A percentile compares a stretch with the other conserved stretches of the same genome.
These are phyloP conservation scores for Ditula angustiorana DNA, from an alignment of 2,888 invertebrate genomes.

Conservation along the genomic window DNA sequence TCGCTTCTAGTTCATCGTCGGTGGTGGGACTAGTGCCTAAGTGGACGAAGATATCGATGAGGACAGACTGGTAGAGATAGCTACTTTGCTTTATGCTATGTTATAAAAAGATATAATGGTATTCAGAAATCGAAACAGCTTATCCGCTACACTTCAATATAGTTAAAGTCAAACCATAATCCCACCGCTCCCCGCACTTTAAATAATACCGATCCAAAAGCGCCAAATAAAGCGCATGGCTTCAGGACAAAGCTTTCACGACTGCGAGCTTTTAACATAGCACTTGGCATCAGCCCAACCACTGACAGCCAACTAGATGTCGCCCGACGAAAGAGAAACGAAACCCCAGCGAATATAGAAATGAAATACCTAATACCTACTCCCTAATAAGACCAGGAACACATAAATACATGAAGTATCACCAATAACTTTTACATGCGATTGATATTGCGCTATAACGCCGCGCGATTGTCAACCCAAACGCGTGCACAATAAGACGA, in stretches of 20 bases:
- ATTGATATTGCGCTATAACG: constrained; percentile 8
- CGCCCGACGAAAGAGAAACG: constrained; percentile 48
- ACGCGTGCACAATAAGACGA: constrained; percentile 18
- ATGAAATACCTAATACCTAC: constrained; percentile 42
- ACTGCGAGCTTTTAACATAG: constrained; percentile 71
- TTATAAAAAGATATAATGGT: neutral
- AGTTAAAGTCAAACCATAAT: constrained; percentile 31
- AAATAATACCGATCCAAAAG: constrained; percentile 39
- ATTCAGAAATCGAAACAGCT: neutral
- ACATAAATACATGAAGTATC: constrained; percentile 40
- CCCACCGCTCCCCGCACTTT: constrained; percentile 32
- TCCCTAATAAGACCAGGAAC: constrained; percentile 40
- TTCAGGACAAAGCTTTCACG: constrained; percentile 59
- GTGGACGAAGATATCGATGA: too few species aligned
- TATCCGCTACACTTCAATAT: constrained; percentile 9
- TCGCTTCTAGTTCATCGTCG: too few species aligned
- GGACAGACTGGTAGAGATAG: neutral
- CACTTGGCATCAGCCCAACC: constrained; percentile 70
- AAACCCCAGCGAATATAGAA: constrained; percentile 34
- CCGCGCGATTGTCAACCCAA: constrained; percentile 29
- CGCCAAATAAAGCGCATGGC: constrained; percentile 45
- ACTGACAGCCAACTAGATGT: constrained; percentile 65
- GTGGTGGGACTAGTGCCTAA: too few species aligned
- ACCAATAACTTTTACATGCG: constrained; percentile 32
- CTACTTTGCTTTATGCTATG: neutral